A percentile compares a stretch with the other conserved stretches of the same genome.
phyloP scores from a whole-genome alignment of 2,113 vertebrate genomes.

The Helogale parvula region DNA sequence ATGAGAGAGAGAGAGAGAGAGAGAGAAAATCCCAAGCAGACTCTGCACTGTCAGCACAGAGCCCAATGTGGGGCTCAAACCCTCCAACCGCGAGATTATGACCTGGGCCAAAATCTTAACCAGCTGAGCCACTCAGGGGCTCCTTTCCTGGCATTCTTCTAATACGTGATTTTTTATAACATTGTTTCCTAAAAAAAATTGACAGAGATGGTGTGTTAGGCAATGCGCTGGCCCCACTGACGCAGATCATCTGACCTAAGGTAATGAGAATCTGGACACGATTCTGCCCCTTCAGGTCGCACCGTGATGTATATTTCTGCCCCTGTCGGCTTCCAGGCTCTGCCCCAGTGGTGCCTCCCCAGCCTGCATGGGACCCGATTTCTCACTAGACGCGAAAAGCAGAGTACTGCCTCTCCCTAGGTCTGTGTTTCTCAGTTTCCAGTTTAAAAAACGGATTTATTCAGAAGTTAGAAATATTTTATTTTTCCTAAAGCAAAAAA shows the following conservation, averaged over 20 bases:
- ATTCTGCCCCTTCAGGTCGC: neutral
- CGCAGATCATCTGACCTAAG: neutral
- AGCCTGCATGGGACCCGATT: neutral
- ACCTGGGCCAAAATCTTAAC: too few relatives aligned
- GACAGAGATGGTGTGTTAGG: neutral
- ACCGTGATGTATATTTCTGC: rapidly evolving
- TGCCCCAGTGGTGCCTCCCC: too few relatives aligned
- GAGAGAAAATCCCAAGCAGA: too few relatives aligned
- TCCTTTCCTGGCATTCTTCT: neutral
- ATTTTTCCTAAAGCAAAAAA: neutral
- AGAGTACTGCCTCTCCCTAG: neutral
- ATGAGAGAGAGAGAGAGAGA: too few relatives aligned
- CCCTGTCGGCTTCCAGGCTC: rapidly evolving
- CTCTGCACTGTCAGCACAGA: too few relatives aligned
- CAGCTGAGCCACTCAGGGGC: too few relatives aligned
- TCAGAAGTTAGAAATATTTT: neutral
- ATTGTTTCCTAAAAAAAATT: neutral
- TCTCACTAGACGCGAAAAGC: neutral
- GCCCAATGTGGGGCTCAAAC: too few relatives aligned
- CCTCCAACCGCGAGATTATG: too few relatives aligned
- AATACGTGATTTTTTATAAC: neutral
- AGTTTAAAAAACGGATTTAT: neutral
- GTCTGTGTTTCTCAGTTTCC: neutral
- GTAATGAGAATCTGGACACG: neutral
- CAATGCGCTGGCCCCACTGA: neutral